Conservation (phyloP, 2,888 invertebrate genomes). For the Chamaedrilus cognettii region DNA sequence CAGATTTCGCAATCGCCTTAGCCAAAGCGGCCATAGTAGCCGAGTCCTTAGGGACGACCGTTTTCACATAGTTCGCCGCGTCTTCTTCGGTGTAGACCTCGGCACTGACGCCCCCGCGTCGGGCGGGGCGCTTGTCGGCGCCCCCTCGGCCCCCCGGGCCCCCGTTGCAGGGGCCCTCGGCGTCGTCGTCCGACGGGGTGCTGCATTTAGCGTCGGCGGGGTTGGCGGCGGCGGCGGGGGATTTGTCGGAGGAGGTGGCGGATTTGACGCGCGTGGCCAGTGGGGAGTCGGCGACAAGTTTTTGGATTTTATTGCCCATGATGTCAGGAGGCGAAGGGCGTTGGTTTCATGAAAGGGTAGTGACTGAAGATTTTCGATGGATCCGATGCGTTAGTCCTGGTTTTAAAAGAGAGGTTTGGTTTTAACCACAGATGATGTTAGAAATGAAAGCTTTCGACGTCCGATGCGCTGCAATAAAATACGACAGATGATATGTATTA, state of each 20-base stretch:
- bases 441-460: no score
- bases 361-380: no score
- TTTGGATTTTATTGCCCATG: not conserved
- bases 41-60: conserved; percentile 98
- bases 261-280: not conserved
- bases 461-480: no score
- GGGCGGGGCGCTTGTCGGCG: no score
- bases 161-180: not conserved
- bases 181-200: not conserved
- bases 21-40: conserved; percentile 98
- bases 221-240: not conserved
- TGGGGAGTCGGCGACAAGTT: not conserved
- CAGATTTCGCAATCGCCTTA: conserved; percentile 97
- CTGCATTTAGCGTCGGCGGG: not conserved
- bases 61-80: conserved; percentile 98
- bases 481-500: no score
- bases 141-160: no score
- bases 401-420: no score
- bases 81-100: conserved; percentile 99
- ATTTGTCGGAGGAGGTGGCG: not conserved
- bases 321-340: no score
- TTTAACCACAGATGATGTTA: no score
- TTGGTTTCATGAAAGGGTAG: no score
- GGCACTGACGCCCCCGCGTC: conserved; percentile 94
- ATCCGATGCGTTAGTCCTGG: no score